A percentile compares a stretch with the other conserved stretches of the same genome.
Conservation (phyloP, 64 coral and sea anemone genomes). For the Cladopsammia gracilis region DNA sequence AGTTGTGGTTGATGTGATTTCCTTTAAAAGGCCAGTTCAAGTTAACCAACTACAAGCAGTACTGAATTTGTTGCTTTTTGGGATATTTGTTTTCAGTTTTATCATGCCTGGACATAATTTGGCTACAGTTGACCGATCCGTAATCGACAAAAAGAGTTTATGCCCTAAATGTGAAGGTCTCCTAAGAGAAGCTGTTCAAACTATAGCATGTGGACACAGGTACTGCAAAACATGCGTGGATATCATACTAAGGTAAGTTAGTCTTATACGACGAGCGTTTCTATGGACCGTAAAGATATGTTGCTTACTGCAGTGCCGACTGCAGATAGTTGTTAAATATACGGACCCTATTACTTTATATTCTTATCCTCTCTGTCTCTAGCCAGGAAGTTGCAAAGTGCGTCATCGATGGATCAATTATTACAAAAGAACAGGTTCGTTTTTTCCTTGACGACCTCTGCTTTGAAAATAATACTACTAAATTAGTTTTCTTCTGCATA, state of each 20-base stretch:
- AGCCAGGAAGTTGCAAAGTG: neutral
- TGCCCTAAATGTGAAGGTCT: constrained; percentile 36
- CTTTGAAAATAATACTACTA: too few species aligned
- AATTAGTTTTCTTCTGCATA: too few species aligned
- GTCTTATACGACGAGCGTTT: neutral
- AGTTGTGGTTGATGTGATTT: too few species aligned
- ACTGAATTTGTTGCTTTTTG: too few species aligned
- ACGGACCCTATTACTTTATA: too few species aligned
- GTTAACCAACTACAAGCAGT: too few species aligned
- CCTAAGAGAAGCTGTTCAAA: constrained; percentile 51
- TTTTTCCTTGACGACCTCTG: neutral
- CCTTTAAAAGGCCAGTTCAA: too few species aligned
- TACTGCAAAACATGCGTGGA: constrained; percentile 66
- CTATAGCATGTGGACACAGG: constrained; percentile 64
- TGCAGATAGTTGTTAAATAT: too few species aligned
- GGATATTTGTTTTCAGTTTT: neutral
- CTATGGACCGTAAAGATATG: too few species aligned
- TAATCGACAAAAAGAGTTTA: constrained; percentile 31
- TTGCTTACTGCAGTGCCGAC: too few species aligned
- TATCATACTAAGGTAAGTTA: constrained; percentile 43
- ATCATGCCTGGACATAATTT: constrained; percentile 50
- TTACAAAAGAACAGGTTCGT: constrained; percentile 21
- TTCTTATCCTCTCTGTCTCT: neutral
- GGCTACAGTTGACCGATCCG: neutral
- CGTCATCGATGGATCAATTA: constrained; percentile 14